Evolutionary conservation across 2,797 vertebrate species (phyloP), one percentile per base, ranked within the genome.

Genomic region (Bradypus variegatus): DNA sequence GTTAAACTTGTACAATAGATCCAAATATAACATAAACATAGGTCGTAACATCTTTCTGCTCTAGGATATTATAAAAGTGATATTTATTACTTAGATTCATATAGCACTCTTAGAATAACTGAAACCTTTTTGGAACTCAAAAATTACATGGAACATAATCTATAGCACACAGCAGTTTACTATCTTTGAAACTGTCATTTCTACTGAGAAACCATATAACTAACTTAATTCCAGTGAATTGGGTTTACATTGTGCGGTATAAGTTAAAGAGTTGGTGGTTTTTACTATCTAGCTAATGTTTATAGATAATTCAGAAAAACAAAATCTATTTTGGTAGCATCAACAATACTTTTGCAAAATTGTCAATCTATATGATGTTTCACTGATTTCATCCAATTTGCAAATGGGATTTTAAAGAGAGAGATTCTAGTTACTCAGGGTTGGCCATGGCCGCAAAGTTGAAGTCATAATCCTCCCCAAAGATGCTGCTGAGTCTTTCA

Each of bases 341-440:
- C 27, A 85, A 36, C 36, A 93, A 82, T 8, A 64, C 41, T 72
- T 91, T 86, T 53, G 31, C 6, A 89, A 91, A 86, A 77, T 33
- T 62, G 21, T 90, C 45, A 77, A n/a, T 18, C 4, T 45, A 16
- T 53, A 21, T 91, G n/a, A 75, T 53, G 8, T 69, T 87, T 94
- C 60, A 75, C 29, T 45, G 41, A 29, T 87, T 58, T 90, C 38
- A 27, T 93, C 86, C 13, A 55, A 48, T 53, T 67, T 84, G 50
- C 18, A 93, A 87, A 50, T 38, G 36, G 45, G 86, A 79, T 94
- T 91, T 92, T 85, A 84, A 91, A 83, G 75, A 84, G 48, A 67
- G 6, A 91, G 72, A 88, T 78, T 80, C 27, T 75, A 65, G 36
- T 62, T 92, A 94, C n/a, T 87, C 41, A 86, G 77, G 5, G 2